phyloP scores from a whole-genome alignment of 2,797 vertebrate species.

The Acrossocheilus wenchowensis region DNA sequence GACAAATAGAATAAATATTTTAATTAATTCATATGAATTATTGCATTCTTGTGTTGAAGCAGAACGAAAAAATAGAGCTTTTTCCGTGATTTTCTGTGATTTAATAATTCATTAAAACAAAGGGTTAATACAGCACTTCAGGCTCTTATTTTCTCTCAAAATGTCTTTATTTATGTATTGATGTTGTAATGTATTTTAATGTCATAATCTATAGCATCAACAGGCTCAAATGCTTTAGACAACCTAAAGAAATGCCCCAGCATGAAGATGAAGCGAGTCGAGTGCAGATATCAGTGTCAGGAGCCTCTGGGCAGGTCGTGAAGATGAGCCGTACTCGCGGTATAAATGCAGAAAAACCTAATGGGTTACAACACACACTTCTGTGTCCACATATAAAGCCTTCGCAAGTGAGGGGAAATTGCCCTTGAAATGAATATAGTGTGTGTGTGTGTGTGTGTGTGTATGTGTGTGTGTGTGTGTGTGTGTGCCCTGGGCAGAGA shows the following conservation, averaged over 20 bases:
- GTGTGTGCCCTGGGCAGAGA: conserved; percentile 54
- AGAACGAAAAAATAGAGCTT: too few species aligned
- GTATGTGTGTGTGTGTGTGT: conserved; percentile 42
- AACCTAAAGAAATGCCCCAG: conserved; percentile 1
- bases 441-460: conserved; percentile 46
- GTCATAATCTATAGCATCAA: neutral
- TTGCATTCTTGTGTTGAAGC: neutral
- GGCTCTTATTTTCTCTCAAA: neutral
- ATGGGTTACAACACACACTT: conserved; percentile 39
- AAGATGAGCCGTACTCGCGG: conserved; percentile 8
- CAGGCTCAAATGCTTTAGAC: neutral
- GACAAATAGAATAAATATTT: neutral
- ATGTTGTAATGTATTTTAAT: neutral
- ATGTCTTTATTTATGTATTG: neutral
- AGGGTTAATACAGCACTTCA: neutral
- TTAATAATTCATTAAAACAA: neutral
- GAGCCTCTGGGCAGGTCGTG: conserved; percentile 24
- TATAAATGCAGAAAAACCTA: conserved; percentile 39
- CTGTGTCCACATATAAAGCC: conserved; percentile 45
- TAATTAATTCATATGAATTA: neutral
- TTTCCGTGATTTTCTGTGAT: too few species aligned
- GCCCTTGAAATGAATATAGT: conserved; percentile 54
- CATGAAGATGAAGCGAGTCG: conserved; percentile 3
- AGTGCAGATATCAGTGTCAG: conserved; percentile 20
- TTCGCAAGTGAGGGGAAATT: conserved; percentile 45